A percentile compares a stretch with the other conserved stretches of the same genome.
phyloP scores from a whole-genome alignment of 2,113 vertebrate species.

The Neogale vison region DNA sequence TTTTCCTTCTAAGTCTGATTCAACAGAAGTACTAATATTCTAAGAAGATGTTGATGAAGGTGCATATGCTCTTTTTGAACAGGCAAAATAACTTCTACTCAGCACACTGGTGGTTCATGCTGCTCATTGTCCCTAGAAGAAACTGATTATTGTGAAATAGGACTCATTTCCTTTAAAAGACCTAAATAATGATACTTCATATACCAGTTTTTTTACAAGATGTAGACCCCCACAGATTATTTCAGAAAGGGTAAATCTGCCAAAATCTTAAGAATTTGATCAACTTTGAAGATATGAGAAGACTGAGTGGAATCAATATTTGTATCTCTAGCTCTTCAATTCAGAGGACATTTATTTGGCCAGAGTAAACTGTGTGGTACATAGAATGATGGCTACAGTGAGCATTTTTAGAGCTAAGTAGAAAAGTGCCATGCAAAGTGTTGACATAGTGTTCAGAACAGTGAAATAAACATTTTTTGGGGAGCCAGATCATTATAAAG shows the following conservation, averaged over 20 bases:
- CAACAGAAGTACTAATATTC: neutral
- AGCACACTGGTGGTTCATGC: neutral
- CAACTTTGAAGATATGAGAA: neutral
- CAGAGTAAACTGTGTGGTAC: neutral
- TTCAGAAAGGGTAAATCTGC: neutral
- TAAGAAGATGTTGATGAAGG: neutral
- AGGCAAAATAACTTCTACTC: neutral
- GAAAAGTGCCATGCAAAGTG: accelerated
- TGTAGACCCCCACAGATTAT: neutral
- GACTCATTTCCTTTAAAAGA: neutral
- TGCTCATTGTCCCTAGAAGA: neutral
- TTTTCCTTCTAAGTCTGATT: neutral
- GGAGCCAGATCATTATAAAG: neutral
- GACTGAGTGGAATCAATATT: neutral
- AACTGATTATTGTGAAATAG: neutral
- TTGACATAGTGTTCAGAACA: neutral
- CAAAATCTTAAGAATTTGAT: neutral
- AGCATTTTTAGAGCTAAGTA: neutral
- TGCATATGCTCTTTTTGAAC: neutral
- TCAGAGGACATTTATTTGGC: neutral
- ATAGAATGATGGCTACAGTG: neutral
- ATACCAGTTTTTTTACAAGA: neutral
- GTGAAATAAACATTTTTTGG: neutral
- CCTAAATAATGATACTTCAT: neutral
- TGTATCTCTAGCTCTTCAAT: neutral